These are phyloP conservation scores for Drosophila tristis DNA, from an alignment of 1,140 invertebrate species.

Conservation along the genomic window DNA sequence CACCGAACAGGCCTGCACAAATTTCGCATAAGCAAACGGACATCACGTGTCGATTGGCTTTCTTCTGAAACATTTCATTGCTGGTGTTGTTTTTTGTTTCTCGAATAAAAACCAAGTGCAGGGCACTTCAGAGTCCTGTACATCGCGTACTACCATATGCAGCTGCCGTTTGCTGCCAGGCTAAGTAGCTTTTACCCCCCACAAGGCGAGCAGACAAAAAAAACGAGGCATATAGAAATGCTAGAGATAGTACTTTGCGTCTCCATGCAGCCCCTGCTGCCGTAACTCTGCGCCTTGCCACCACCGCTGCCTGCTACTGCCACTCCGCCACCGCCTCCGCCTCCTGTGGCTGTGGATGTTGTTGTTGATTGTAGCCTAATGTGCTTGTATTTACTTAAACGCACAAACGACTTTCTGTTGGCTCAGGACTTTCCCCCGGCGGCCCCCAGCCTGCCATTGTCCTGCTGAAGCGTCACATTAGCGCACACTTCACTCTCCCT, in stretches of 20 bases:
- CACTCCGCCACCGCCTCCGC: neutral
- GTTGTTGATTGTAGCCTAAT: slow-evolving; percentile 45
- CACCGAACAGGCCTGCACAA: neutral
- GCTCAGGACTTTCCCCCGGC: neutral
- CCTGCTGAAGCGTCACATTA: slow-evolving; percentile 28
- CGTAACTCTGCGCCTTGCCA: neutral
- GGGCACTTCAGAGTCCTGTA: neutral
- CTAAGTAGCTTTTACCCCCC: slow-evolving; percentile 32
- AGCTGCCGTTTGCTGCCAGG: slow-evolving; percentile 8
- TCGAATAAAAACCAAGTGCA: neutral
- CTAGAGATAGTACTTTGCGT: neutral
- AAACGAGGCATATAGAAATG: slow-evolving; percentile 8
- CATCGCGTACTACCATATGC: neutral
- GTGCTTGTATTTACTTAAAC: slow-evolving; percentile 61
- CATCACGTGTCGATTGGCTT: neutral
- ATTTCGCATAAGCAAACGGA: neutral
- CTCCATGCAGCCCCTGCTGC: neutral
- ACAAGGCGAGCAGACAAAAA: slow-evolving; percentile 2
- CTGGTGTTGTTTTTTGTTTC: no score
- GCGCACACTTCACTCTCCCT: slow-evolving; percentile 13
- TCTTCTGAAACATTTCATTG: neutral
- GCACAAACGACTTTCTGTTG: slow-evolving; percentile 47
- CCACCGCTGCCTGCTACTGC: no score
- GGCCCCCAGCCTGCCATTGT: slow-evolving; percentile 5
- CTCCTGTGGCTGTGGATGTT: neutral